Evolutionary conservation across 2,113 vertebrate genomes (phyloP), one percentile per base, ranked within the genome.

Genomic region (Gallinago paraguaiae): DNA sequence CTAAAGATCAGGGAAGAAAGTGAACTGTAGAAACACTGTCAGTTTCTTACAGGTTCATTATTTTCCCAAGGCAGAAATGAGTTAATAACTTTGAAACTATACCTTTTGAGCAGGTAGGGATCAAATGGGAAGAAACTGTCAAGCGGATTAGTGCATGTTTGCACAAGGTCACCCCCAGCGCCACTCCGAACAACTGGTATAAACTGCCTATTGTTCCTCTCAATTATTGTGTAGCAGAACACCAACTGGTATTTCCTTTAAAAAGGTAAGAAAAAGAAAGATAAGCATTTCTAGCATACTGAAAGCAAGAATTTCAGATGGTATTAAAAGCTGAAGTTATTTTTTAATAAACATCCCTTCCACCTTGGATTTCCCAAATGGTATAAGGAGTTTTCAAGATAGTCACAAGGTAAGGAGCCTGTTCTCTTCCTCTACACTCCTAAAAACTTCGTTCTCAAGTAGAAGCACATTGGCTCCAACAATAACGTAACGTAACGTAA

Each of bases 111-210:
- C 39, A 99, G 65, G 91, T 99, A 99, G 56, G 99, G 99, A 95
- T 99, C 99, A 25, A 99, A 99, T 53, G 99, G 99, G 95, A 99
- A 99, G 98, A 99, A 99, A 67, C 98, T 99, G 97, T 99, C 99
- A 1, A 99, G 98, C 0, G 99, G 99, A 96, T 99, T 99, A 25
- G 98, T 99, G 95, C 98, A 98, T 7, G 98, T 97, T 89, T 98
- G 97, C 56, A 99, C 97, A 0, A 96, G 93, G 96, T 98, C 98
- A 3, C 99, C 99, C 3, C 98, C 98, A 1, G 92, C 82, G 20
- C 98, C 98, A 33, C 96, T 99, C 92, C 98, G 98, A 18, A 99
- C 97, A 35, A 99, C 97, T 0, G 99, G 99, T 50, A 99, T 96
- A 71, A 98, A 84, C 48, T 98, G 98, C 9, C 99, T 98, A 53